Evolutionary conservation across 2,113 vertebrate species (phyloP), one percentile per base, ranked within the genome.

Genomic region (Phodopus roborovskii): DNA sequence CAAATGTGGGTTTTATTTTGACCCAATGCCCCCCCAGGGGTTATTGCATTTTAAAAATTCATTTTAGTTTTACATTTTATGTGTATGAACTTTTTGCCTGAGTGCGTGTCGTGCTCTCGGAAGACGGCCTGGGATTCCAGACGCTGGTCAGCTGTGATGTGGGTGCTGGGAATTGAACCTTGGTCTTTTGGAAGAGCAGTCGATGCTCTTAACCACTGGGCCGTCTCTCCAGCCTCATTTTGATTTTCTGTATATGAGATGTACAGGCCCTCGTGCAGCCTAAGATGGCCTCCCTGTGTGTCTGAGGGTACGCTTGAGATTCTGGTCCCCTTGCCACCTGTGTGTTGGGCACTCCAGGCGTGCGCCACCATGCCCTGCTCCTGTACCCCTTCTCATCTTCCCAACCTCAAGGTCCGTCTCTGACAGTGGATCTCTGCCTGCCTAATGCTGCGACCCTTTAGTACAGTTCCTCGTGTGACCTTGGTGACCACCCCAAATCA

Each of bases 21-120:
- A 3, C 42, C 24, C 10, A 10, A 11, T 12, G 53, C 1, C 50
- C 22, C 6, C n/a, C 15, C 6, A 1, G 71, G n/a, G 6, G 16
- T 78, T 20, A 30, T 50, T 48, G 15, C 74, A 75, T 75, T 75
- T 75, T 75, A 4, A 50, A n/a, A 50, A n/a, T 58, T 58, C 11
- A 15, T 58, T 58, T 58, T 58, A 24, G 22, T n/a, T 82, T 58
- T 82, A 60, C 79, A 58, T 39, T n/a, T 58, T 58, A 58, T 15
- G 22, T 58, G 53, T 39, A 26, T 39, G 20, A 15, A 12, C 26
- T 20, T 39, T 39, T 82, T 39, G 20, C 36, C 36, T 58, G 39
- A 28, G 42, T 45, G 73, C 7, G 1, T 75, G 22, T 26, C 73
- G 42, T 4, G 2, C 1, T 15, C 24, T 9, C 20, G 11, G 71